These are phyloP conservation scores for Penaeus indicus DNA, from an alignment of 1,140 invertebrate genomes.

Conservation along the genomic window DNA sequence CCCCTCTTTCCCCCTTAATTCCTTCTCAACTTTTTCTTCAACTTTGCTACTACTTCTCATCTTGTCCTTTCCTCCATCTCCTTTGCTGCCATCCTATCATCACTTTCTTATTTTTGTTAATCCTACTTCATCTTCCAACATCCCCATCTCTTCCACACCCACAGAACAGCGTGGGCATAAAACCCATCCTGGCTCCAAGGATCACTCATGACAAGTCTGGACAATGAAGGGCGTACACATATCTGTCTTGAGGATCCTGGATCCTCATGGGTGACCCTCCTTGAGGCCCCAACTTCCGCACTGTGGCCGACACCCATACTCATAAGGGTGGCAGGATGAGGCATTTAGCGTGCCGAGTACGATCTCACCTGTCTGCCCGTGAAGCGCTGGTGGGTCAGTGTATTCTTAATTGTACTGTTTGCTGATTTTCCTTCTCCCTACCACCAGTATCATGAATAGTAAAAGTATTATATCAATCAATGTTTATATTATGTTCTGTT, in stretches of 20 bases:
- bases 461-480: no score
- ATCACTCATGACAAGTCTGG: constrained; percentile 83
- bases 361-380: not conserved
- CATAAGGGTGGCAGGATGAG: not conserved
- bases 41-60: no score
- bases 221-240: constrained; percentile 86
- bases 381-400: constrained; percentile 4
- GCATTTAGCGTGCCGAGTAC: constrained; percentile 4
- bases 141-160: not conserved
- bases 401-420: no score
- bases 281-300: constrained; percentile 76
- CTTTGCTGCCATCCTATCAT: not conserved
- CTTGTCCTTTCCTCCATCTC: not conserved
- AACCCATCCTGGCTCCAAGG: constrained; percentile 77
- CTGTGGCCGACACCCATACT: constrained; percentile 74
- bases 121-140: no score
- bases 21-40: not conserved
- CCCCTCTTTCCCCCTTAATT: not conserved
- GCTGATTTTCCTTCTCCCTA: no score
- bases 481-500: no score
- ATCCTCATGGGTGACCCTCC: constrained; percentile 72
- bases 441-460: no score
- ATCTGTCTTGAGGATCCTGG: constrained; percentile 73
- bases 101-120: not conserved
- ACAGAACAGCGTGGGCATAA: constrained; percentile 39